Evolutionary conservation across 2,888 invertebrate genomes (phyloP).

Genomic region (Caenorhabditis doughertyi): DNA sequence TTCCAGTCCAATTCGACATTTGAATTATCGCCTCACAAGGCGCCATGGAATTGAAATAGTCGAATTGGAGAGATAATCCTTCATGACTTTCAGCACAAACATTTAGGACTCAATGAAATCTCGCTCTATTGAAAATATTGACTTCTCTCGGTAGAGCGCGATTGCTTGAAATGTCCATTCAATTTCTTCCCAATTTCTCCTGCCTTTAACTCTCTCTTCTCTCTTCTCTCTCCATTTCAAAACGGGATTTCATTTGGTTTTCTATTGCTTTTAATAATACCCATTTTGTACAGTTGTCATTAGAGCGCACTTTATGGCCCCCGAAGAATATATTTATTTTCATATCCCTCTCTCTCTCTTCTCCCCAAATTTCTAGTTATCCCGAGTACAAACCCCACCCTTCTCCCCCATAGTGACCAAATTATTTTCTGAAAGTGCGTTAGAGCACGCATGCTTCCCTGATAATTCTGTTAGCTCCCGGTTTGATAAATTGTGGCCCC

Average conservation of each 20-base stretch:
- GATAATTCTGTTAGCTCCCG: slow-evolving; percentile 26
- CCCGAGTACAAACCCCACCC: slow-evolving; percentile 24
- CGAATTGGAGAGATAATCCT: slow-evolving; percentile 53
- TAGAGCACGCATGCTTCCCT: slow-evolving; percentile 1
- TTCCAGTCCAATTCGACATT: slow-evolving; percentile 51
- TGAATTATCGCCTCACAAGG: neutral
- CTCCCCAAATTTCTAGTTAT: neutral
- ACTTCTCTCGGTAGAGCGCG: neutral
- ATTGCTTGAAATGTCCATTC: neutral
- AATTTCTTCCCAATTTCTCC: neutral
- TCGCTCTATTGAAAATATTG: slow-evolving; percentile 1
- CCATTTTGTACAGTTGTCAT: slow-evolving; percentile 14
- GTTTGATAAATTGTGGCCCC: slow-evolving; percentile 5
- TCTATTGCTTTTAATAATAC: slow-evolving; percentile 11
- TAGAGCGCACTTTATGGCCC: slow-evolving; percentile 22
- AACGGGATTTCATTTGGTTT: slow-evolving; percentile 43
- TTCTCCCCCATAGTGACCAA: neutral
- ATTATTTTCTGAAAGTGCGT: neutral
- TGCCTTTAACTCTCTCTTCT: slow-evolving; percentile 30
- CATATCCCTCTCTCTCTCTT: neutral
- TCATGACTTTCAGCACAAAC: slow-evolving; percentile 57
- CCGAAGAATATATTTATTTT: slow-evolving; percentile 11
- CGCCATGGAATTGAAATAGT: slow-evolving; percentile 25
- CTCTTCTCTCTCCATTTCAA: slow-evolving; percentile 46
- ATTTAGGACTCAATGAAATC: neutral